A percentile compares a stretch with the other conserved stretches of the same genome.
These are phyloP conservation scores for Leptinotarsa defecta DNA, from an alignment of 1,140 invertebrate genomes.

Conservation along the genomic window DNA sequence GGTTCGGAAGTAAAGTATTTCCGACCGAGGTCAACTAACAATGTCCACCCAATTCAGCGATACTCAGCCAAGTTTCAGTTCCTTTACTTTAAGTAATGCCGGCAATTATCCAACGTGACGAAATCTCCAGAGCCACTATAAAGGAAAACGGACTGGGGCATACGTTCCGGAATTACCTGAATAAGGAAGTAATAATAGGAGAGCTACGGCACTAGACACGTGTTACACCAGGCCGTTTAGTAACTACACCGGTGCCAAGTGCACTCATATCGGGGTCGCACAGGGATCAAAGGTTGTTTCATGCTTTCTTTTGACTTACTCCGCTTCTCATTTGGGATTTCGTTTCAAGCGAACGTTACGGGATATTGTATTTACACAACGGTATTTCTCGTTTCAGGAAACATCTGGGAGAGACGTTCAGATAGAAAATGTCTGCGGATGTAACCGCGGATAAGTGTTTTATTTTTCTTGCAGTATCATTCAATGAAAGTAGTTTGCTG, in stretches of 20 bases:
- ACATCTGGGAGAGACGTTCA: too few relatives aligned
- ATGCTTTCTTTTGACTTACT: not conserved
- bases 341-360: not conserved
- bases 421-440: too few relatives aligned
- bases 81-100: not conserved
- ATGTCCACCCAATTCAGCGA: too few relatives aligned
- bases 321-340: not conserved
- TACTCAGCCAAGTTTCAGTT: too few relatives aligned
- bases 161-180: slow-evolving; percentile 20
- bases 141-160: slow-evolving; percentile 7
- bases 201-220: slow-evolving; percentile 4
- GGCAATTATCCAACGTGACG: not conserved
- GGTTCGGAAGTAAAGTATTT: too few relatives aligned
- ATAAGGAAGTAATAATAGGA: slow-evolving; percentile 20
- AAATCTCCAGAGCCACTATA: not conserved
- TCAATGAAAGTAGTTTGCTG: too few relatives aligned
- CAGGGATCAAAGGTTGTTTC: not conserved
- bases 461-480: too few relatives aligned
- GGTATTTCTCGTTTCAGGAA: too few relatives aligned
- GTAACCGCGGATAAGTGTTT: too few relatives aligned
- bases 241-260: slow-evolving; percentile 6
- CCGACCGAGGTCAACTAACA: too few relatives aligned
- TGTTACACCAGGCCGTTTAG: slow-evolving; percentile 3
- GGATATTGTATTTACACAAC: too few relatives aligned
- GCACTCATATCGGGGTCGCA: slow-evolving; percentile 7